Evolutionary conservation across 2,797 vertebrate species (phyloP).

Genomic region (Trematomus bernacchii): DNA sequence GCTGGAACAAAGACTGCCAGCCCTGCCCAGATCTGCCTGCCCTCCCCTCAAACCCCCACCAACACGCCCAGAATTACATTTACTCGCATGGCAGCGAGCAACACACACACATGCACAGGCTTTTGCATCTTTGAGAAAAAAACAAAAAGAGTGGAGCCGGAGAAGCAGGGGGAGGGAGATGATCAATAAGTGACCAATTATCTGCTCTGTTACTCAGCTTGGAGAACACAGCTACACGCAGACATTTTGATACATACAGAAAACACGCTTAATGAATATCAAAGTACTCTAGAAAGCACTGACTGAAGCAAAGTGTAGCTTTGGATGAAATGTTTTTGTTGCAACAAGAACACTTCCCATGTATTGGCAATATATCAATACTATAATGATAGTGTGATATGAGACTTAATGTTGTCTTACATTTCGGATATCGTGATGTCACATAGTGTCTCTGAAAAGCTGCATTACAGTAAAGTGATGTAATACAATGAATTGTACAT

Average conservation of each 20-base stretch:
- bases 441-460: too few species aligned
- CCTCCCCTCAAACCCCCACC: slow-evolving; percentile 58
- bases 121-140: slow-evolving; percentile 31
- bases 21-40: slow-evolving; percentile 56
- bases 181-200: slow-evolving; percentile 61
- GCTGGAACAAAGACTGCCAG: slow-evolving; percentile 78
- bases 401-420: too few species aligned
- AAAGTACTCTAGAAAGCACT: slow-evolving; percentile 1
- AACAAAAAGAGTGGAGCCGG: slow-evolving; percentile 24
- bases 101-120: slow-evolving; percentile 34
- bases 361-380: not conserved
- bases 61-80: slow-evolving; percentile 59
- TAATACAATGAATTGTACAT: too few species aligned
- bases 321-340: not conserved
- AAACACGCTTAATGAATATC: not conserved
- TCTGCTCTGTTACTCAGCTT: slow-evolving; percentile 39
- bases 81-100: slow-evolving; percentile 38
- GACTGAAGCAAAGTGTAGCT: not conserved
- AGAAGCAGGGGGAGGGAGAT: slow-evolving; percentile 44
- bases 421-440: too few species aligned
- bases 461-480: too few species aligned
- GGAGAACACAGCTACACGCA: slow-evolving; percentile 15
- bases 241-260: slow-evolving; percentile 11
- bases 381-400: too few species aligned
- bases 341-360: not conserved